Base-by-base conservation (phyloP, 2,113 vertebrate species). In the Pangasianodon hypophthalmus region DNA sequence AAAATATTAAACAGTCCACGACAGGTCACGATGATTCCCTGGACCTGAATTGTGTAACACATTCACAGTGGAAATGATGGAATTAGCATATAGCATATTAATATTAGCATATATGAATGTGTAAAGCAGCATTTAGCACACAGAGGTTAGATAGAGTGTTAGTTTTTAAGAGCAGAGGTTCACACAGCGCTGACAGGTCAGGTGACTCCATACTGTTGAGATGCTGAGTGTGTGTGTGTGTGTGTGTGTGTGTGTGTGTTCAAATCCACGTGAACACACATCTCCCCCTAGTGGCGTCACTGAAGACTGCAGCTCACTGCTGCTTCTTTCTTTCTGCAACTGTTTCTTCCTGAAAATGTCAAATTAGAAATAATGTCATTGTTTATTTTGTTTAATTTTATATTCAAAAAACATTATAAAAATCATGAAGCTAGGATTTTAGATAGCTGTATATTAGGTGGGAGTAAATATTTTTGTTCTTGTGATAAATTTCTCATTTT, bases 261-360 rank as follows among this genome's bases (percentile, higher is more conserved):
- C 48, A 87, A 87, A 62, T 84, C 64, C 89, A 94, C 89, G 92
- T 94, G 88, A 94, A 84, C 77, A 84, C 92, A 93, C 89, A 94
- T 79, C 95, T 94, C 94, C 94, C 94, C 93, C 95, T 94, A 90
- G 93, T 95, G 95, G 93, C n/a, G 13, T 48, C 16, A 86, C 83
- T 46, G 6, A 13, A 26, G 67, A 93, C 87, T 90, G 79, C 92
- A 19, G 80, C 81, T 10, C 6, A 56, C 52, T 67, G 10, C 26
- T 46, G 58, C 37, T 46, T 13, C 19, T 21, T 62, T 32, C 26
- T 32, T 82, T n/a, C 26, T 80, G 24, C 73, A 48, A 10, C 21
- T 46, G 9, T 26, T 26, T 44, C 18, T 3, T 75, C 26, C 41
- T 5, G 9, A 48, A 48, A 77, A 80, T 52, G 77, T 50, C 26